phyloP scores from a whole-genome alignment of 2,888 invertebrate genomes.

The Drepanosiphum platanoidis region DNA sequence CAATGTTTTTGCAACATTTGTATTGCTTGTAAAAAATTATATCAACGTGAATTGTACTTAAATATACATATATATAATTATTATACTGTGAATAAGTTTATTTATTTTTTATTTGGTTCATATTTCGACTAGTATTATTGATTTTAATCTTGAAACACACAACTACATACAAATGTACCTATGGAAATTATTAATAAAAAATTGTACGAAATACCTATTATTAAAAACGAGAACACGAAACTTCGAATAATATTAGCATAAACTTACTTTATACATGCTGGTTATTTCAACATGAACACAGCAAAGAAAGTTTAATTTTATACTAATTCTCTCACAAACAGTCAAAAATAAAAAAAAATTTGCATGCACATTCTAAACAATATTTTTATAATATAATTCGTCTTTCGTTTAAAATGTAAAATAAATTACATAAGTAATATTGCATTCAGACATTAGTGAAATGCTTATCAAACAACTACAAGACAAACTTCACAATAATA shows the following conservation, averaged over 20 bases:
- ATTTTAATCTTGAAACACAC: background rate
- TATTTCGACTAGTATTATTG: background rate
- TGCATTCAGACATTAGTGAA: too few species aligned
- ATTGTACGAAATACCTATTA: background rate
- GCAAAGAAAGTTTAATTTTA: too few species aligned
- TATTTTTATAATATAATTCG: too few species aligned
- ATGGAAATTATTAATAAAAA: background rate
- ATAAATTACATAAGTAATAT: too few species aligned
- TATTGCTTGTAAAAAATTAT: constrained; percentile 17
- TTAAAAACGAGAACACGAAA: background rate
- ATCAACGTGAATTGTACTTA: constrained; percentile 16
- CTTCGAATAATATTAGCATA: constrained; percentile 12
- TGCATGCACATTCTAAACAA: too few species aligned
- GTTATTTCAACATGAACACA: too few species aligned
- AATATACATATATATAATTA: background rate
- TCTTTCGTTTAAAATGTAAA: too few species aligned
- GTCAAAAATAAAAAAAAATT: too few species aligned
- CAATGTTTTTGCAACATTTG: background rate
- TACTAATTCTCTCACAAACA: too few species aligned
- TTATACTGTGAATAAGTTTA: background rate
- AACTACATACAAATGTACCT: background rate
- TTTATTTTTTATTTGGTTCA: background rate
- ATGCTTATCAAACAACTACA: too few species aligned
- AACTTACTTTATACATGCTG: background rate
- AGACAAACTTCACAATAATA: too few species aligned